Evolutionary conservation across 2,113 vertebrate genomes (phyloP).

Genomic region (Chlamydotis undulata): DNA sequence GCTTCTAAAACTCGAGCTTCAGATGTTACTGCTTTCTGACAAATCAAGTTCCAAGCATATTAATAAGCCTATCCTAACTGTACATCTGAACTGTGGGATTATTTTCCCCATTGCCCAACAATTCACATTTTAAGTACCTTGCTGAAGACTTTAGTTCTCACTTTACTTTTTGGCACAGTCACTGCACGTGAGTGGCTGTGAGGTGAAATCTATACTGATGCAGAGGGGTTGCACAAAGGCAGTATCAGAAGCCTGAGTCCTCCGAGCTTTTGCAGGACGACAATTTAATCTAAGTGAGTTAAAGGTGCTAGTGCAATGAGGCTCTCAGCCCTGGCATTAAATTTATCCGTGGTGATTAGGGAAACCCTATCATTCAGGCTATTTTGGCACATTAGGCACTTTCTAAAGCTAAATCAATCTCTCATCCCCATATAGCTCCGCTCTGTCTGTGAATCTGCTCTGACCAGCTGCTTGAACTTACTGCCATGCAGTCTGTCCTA

Average conservation of each 20-base stretch:
- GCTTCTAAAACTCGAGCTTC: background rate
- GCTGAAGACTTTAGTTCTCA: background rate
- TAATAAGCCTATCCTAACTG: background rate
- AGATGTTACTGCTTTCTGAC: background rate
- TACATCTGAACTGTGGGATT: background rate
- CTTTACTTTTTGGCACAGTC: background rate
- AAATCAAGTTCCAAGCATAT: background rate
- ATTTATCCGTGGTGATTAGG: background rate
- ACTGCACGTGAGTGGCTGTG: background rate
- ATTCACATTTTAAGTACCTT: background rate
- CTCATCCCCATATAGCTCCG: background rate
- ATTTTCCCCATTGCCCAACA: background rate
- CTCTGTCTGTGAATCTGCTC: constrained; percentile 34
- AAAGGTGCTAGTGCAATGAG: background rate
- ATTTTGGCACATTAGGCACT: background rate
- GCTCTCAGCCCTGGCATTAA: background rate
- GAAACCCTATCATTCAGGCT: constrained; percentile 10
- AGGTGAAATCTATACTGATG: background rate
- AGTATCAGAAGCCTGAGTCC: background rate
- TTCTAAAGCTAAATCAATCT: constrained; percentile 16
- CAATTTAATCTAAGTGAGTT: background rate
- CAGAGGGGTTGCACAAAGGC: background rate
- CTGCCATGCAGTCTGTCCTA: constrained; percentile 9
- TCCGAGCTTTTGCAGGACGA: background rate
- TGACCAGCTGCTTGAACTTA: constrained; percentile 43